Conservation (phyloP, 2,797 vertebrate species). For the Malacoctenus gilli region DNA sequence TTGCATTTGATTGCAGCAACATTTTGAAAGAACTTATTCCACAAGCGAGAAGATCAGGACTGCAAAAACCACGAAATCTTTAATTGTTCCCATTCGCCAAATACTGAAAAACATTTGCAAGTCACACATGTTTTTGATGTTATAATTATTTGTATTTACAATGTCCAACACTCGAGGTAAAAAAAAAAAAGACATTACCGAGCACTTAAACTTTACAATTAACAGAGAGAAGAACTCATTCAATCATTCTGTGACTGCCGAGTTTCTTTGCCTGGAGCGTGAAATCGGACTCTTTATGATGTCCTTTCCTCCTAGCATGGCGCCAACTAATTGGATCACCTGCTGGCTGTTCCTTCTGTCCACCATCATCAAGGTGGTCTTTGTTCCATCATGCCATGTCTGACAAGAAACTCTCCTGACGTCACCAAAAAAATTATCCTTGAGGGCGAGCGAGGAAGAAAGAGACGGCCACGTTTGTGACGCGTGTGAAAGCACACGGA, state of each 20-base stretch:
- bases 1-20: too few species aligned
- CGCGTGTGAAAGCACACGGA: slow-evolving; percentile 5
- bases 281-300: slow-evolving; percentile 32
- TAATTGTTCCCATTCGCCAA: too few species aligned
- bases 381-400: slow-evolving; percentile 51
- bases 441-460: too few species aligned
- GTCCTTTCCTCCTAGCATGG: slow-evolving; percentile 41
- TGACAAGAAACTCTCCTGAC: slow-evolving; percentile 46
- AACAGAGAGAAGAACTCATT: slow-evolving; percentile 1
- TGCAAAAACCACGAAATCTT: too few species aligned
- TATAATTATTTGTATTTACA: too few species aligned
- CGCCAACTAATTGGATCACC: slow-evolving; percentile 62
- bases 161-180: too few species aligned
- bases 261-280: slow-evolving; percentile 19
- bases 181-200: too few species aligned
- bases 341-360: slow-evolving; percentile 50
- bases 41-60: too few species aligned
- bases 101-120: too few species aligned
- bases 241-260: neutral
- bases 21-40: too few species aligned
- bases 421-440: slow-evolving; percentile 49
- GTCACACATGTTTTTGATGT: too few species aligned
- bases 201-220: neutral
- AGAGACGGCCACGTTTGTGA: slow-evolving; percentile 1
- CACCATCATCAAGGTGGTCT: slow-evolving; percentile 56